Evolutionary conservation across 2,888 invertebrate species (phyloP).

Genomic region (Tetragnatha montana): DNA sequence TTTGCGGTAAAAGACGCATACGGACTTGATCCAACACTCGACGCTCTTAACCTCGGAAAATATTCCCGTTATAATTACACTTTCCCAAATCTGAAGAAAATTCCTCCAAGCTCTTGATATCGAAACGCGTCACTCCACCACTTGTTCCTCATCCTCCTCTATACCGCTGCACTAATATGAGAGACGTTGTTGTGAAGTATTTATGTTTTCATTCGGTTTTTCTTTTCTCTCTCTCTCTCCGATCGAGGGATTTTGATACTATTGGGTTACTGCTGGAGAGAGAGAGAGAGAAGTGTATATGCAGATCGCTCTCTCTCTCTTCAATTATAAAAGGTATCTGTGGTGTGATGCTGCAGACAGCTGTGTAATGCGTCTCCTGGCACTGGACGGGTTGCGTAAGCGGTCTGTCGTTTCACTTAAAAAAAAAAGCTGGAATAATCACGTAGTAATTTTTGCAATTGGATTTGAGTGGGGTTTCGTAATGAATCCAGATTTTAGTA

Average conservation of each 20-base stretch:
- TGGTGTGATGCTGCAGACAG: slow-evolving; percentile 20
- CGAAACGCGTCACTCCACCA: background rate
- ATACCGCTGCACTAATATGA: slow-evolving; percentile 60
- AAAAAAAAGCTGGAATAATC: background rate
- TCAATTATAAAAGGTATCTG: slow-evolving; percentile 10
- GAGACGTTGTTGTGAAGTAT: slow-evolving; percentile 37
- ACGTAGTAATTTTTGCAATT: too few species aligned
- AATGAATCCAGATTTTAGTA: too few species aligned
- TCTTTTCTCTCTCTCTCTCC: slow-evolving; percentile 18
- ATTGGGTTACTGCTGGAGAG: slow-evolving; percentile 45
- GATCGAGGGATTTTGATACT: slow-evolving; percentile 38
- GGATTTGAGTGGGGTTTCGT: too few species aligned
- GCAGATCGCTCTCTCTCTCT: slow-evolving; percentile 35
- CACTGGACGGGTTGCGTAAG: background rate
- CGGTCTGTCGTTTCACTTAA: background rate
- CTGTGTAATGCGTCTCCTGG: slow-evolving; percentile 15
- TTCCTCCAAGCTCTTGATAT: too few species aligned
- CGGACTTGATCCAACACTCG: too few species aligned
- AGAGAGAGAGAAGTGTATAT: background rate
- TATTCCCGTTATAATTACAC: too few species aligned
- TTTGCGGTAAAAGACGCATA: too few species aligned
- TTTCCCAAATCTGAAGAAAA: too few species aligned
- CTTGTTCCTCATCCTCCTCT: slow-evolving; percentile 7
- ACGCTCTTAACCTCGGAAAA: too few species aligned
- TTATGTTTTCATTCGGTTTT: slow-evolving; percentile 25